These are phyloP conservation scores for Agelas oroides DNA, from an alignment of 37 sponge, comb jelly and placozoan genomes.

Conservation along the genomic window DNA sequence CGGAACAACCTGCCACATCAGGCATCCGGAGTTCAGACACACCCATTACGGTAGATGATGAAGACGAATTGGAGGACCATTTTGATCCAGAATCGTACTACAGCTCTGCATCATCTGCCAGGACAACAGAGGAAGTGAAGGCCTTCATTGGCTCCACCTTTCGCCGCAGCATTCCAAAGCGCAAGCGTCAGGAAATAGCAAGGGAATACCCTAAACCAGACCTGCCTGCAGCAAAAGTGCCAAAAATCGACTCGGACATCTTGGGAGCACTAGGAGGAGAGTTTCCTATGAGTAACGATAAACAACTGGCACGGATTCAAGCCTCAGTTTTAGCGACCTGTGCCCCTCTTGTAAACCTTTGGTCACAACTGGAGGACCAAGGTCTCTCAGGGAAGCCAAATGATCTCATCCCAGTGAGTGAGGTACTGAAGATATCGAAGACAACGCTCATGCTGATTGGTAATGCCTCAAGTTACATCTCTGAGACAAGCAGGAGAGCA, in stretches of 20 bases:
- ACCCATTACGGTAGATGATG: too few relatives aligned
- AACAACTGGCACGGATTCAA: background rate
- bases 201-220: constrained; percentile 1
- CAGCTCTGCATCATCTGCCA: background rate
- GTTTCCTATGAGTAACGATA: background rate
- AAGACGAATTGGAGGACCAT: too few relatives aligned
- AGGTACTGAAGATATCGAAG: background rate
- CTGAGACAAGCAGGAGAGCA: background rate
- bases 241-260: background rate
- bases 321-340: background rate
- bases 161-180: background rate
- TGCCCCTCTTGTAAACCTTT: background rate
- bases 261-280: background rate
- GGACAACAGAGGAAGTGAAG: background rate
- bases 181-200: background rate
- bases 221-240: background rate
- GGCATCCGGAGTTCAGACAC: too few relatives aligned
- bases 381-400: background rate
- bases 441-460: background rate
- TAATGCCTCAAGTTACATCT: constrained; percentile 2
- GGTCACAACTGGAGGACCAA: background rate
- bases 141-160: background rate
- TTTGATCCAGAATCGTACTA: background rate
- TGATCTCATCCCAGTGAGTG: background rate
- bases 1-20: too few relatives aligned